Evolutionary conservation across 2,888 invertebrate species (phyloP), one percentile per base, ranked within the genome.

Genomic region (Bellardia pandia): DNA sequence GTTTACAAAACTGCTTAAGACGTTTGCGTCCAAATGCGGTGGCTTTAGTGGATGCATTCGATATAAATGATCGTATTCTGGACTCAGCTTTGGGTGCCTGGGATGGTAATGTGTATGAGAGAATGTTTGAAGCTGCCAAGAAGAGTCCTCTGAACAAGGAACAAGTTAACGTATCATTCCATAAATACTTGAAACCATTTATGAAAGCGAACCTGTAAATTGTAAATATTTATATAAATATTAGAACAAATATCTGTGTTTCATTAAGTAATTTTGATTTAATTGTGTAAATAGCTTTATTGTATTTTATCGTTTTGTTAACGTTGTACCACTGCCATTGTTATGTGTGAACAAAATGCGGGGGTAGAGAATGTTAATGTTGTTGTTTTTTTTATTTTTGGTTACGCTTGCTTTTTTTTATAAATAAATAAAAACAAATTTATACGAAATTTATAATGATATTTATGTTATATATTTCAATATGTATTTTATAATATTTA

Each of bases 21-120:
- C 94, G 95, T 14, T 94, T 99, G 77, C 95, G 99, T 72, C 97
- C 97, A 4, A 97, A 99, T 93, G 98, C 98, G 1, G 97, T 99
- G 0, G 96, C 97, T 0, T 94, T 99, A 42, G 98, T 99, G 0
- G 99, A 99, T 93, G 96, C 97, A 23, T 99, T 99, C 92, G 98
- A 98, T 93, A 95, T 98, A 62, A 94, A 96, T 51, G 98, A 98
- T 92, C 96, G 96, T 92, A 95, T 97, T 82, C 93, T 98, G n/a
- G 95, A 95, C 76, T 97, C 97, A 0, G 95, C 97, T 0, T 93
- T 98, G 9, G 98, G 98, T 2, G 95, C 96, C 2, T 97, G 96
- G 92, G 98, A 98, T 93, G 98, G 98, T 0, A 96, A 96, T 89
- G 98, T 98, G 7, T 98, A 98, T 93, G 96, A 97, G 91, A 95